A percentile compares a stretch with the other conserved stretches of the same genome.
Evolutionary conservation across 2,797 vertebrate genomes (phyloP).

Genomic region (Accipiter fasciatus): DNA sequence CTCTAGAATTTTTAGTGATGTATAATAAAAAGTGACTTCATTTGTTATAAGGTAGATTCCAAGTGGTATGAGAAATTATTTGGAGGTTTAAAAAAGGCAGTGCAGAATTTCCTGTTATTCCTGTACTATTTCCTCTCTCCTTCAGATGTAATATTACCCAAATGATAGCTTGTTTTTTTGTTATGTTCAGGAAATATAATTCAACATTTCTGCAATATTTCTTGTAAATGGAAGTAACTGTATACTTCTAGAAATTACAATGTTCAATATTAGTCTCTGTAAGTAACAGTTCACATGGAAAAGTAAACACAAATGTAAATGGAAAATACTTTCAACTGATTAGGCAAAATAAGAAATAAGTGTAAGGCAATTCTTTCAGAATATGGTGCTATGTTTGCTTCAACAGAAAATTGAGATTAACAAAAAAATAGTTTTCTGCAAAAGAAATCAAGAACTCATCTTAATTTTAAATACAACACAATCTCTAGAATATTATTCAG

Average conservation of each 20-base stretch:
- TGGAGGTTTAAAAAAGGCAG: neutral
- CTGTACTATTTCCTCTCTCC: neutral
- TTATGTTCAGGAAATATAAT: constrained; percentile 26
- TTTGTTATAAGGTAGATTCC: neutral
- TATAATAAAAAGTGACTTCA: neutral
- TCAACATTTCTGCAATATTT: neutral
- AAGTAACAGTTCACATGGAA: neutral
- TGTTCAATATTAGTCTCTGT: neutral
- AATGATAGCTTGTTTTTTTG: neutral
- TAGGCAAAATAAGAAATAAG: neutral
- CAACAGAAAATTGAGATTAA: neutral
- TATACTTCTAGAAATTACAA: neutral
- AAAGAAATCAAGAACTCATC: neutral
- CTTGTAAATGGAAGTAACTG: neutral
- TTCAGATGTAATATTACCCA: constrained; percentile 13
- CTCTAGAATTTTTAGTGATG: neutral
- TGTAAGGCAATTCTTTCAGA: neutral
- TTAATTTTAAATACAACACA: neutral
- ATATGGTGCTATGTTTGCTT: neutral
- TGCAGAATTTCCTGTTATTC: constrained; percentile 13
- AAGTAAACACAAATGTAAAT: neutral
- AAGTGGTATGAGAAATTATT: neutral
- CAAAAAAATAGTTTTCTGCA: neutral
- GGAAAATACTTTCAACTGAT: neutral
- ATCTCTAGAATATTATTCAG: neutral